A percentile compares a stretch with the other conserved stretches of the same genome.
phyloP scores from a whole-genome alignment of 2,888 invertebrate species.

The Ophion ventricosus region DNA sequence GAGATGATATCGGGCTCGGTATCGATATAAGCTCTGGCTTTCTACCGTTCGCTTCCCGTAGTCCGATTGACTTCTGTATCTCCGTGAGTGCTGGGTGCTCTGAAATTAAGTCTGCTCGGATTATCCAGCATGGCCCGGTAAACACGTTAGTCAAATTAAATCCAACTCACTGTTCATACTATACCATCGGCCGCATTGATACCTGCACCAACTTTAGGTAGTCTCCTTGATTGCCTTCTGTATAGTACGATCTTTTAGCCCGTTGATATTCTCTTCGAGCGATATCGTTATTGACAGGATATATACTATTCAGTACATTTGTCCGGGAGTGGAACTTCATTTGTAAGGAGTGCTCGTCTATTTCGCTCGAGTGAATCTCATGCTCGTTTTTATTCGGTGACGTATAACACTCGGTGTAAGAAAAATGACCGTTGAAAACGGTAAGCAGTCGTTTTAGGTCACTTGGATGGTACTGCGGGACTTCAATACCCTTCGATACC shows the following conservation, averaged over 20 bases:
- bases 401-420: constrained; percentile 33
- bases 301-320: background rate
- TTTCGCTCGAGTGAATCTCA: background rate
- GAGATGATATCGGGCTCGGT: constrained; percentile 63
- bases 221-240: background rate
- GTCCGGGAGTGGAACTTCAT: constrained; percentile 13
- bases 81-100: constrained; percentile 52
- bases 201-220: background rate
- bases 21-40: constrained; percentile 62
- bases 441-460: constrained; percentile 41
- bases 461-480: constrained; percentile 1
- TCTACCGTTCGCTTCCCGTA: constrained; percentile 54
- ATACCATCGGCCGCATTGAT: constrained; percentile 29
- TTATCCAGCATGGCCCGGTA: constrained; percentile 59
- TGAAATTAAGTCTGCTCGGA: constrained; percentile 63
- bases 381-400: constrained; percentile 22
- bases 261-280: background rate
- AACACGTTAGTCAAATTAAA: constrained; percentile 63
- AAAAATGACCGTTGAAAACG: constrained; percentile 6
- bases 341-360: constrained; percentile 8
- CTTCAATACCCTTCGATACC: constrained; percentile 16
- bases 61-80: constrained; percentile 62
- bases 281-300: constrained; percentile 7
- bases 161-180: constrained; percentile 29
- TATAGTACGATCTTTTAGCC: background rate